Evolutionary conservation across 2,888 invertebrate species (phyloP).

Genomic region (Drosophila mettleri): DNA sequence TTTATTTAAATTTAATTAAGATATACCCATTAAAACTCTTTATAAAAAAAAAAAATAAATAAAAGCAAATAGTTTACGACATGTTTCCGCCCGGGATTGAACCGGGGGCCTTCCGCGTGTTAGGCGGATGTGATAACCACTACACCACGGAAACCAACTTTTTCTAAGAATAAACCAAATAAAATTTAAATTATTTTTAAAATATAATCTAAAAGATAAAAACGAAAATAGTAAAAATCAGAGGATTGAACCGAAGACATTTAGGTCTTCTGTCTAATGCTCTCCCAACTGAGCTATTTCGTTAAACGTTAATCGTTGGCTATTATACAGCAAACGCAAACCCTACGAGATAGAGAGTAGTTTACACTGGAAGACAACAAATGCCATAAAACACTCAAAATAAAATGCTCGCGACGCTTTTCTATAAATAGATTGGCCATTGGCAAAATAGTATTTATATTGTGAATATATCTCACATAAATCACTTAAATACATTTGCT

Average conservation of each 20-base stretch:
- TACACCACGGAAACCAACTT: constrained; percentile 38
- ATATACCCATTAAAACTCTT: no score
- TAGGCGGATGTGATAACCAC: constrained; percentile 48
- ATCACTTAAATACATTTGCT: constrained; percentile 24
- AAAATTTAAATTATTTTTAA: neutral
- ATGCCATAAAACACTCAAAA: no score
- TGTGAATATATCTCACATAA: constrained; percentile 20
- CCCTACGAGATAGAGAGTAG: no score
- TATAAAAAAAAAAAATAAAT: no score
- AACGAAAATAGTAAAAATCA: constrained; percentile 1
- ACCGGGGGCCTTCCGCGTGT: constrained; percentile 46
- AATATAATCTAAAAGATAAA: neutral
- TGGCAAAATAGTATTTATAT: constrained; percentile 13
- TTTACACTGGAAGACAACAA: constrained; percentile 10
- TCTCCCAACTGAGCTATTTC: constrained; percentile 93
- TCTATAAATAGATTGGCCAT: constrained; percentile 37
- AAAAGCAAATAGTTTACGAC: neutral
- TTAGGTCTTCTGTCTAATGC: constrained; percentile 92
- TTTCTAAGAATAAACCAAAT: neutral
- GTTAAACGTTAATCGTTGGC: no score
- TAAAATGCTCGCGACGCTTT: neutral
- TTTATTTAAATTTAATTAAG: neutral
- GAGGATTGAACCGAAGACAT: constrained; percentile 90
- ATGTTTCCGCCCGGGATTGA: constrained; percentile 49
- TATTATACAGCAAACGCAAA: no score